Base-by-base conservation (phyloP, 2,113 vertebrate species). In the Lethenteron camtschaticum region DNA sequence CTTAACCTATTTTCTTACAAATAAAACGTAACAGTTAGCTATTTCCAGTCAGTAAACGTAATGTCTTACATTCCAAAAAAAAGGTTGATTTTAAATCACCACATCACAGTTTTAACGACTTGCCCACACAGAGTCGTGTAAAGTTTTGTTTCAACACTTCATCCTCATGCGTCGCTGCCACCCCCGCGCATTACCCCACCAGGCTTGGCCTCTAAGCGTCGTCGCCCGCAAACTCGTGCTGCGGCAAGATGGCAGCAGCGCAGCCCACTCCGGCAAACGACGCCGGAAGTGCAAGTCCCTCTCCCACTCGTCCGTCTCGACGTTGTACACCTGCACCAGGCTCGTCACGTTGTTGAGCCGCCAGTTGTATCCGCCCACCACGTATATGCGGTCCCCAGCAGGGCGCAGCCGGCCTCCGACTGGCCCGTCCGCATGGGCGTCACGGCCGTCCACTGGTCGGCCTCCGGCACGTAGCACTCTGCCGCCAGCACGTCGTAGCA, bases 301-400 rank as follows among this genome's bases (percentile, higher is more conserved):
- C 74, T 96, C 92, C 94, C 94, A 99, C 73, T 95, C 87, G 0
- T 99, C 90, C 0, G 85, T 86, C 70, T 90, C 89, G 0, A 84
- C 87, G 81, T 95, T 99, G 69, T 96, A 99, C 57, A 99, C 90
- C 77, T 99, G 94, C 71, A 99, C 86, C 0, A 96, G 85, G 80
- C 92, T 92, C 0, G 90, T 99, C 0, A 99, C 94, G 0, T 99
- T 96, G 81, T 96, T 96, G 41, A 99, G 81, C 69, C 91, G 89
- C 94, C 94, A 99, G 68, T 92, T 99, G 81, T 99, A 99, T 9
- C 94, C 94, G 1, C 94, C 94, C 0, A 96, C 82, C 0, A 96
- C 76, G 71, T 89, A 99, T 76, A 99, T 95, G 78, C 89, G 95
- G 7, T 79, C 77, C 1, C 85, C 70, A 96, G 75, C 8, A 90